Base-by-base conservation (phyloP, 1,140 invertebrate species). In the Heliconius eleuchia region DNA sequence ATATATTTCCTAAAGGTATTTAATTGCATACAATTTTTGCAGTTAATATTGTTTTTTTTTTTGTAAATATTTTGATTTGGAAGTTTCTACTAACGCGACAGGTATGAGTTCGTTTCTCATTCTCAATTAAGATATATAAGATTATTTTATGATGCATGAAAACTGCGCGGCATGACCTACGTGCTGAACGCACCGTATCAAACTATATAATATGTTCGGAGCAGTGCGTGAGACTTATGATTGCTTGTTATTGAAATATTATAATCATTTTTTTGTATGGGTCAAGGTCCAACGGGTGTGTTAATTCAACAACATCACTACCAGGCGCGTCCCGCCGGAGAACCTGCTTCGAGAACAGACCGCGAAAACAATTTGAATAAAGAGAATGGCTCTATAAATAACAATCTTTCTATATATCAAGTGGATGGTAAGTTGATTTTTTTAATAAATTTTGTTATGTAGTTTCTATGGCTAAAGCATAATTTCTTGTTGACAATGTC, bases 1-100 rank as follows among this genome's bases (percentile, higher is more conserved):
- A 99, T 91, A 99, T 99, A 80, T 99, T 99, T 94, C 99, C 99
- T 5, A 98, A 99, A 96, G 98, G 97, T 97, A 86, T 27, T 0
- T 57, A n/a, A n/a, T 57, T 57, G 7, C 8, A 9, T 57, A 23
- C n/a, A 9, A 0, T n/a, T 8, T 23, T 57, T 9, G 4, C 8
- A 18, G 23, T 23, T 23, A 23, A 16, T 16, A 50, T 57, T 2
- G 19, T 8, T n/a, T 7, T n/a, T 57, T n/a, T 57, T 55, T 18
- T 1, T 37, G 34, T 37, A 6, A 37, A 37, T 37, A 0, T 46
- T 46, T 46, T 16, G 11, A 46, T 46, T 46, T 46, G 42, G 42
- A 46, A 46, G 42, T 46, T 46, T 16, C 42, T 46, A 3, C 42
- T 46, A 46, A 16, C 4, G 13, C 42, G 13, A 46, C 4, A 46